Evolutionary conservation across 2,888 invertebrate genomes (phyloP), one percentile per base, ranked within the genome.

Genomic region (Ctenicera cuprea): DNA sequence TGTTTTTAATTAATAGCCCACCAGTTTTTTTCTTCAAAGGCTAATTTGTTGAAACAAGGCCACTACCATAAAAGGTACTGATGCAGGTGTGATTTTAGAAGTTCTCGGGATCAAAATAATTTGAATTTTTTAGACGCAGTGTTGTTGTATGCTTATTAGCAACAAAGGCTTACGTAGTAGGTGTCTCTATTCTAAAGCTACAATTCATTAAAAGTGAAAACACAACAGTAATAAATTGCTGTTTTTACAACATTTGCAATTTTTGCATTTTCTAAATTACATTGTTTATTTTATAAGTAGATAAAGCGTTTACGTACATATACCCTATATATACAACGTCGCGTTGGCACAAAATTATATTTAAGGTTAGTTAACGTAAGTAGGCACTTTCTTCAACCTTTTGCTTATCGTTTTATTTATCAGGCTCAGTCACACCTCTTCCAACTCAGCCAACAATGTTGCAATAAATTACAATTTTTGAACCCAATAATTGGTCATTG

Each of bases 381-480:
- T 20, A 57, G 22, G 33, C 14, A 41, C 59, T 59, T 54, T 30
- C 54, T 30, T 54, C 22, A 20, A 59, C 33, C 38, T 18, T 18
- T 38, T 8, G 20, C 59, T 38, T 59, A 59, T 59, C 59, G 59
- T 11, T 22, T 11, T 26, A 59, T 59, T 20, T 14, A 59, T 59
- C 59, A 59, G 14, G 20, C 38, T 3, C 33, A 59, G 59, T 59
- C 59, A 59, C 59, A 59, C 59, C 59, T 59, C 33, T 30, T 38
- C 38, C 9, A 38, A 41, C 38, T 38, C 14, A 11, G 12, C 41
- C n/a, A 37, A 59, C 59, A 59, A 59, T 59, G 59, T 59, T 59
- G 59, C 38, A 59, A 59, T 59, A 59, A 59, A 59, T 59, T 16
- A 59, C 59, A 20, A 54, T 38, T 59, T 59, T 59, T 59, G 33